Base-by-base conservation (phyloP, 2,797 vertebrate species). In the Gymnothorax reevesii region DNA sequence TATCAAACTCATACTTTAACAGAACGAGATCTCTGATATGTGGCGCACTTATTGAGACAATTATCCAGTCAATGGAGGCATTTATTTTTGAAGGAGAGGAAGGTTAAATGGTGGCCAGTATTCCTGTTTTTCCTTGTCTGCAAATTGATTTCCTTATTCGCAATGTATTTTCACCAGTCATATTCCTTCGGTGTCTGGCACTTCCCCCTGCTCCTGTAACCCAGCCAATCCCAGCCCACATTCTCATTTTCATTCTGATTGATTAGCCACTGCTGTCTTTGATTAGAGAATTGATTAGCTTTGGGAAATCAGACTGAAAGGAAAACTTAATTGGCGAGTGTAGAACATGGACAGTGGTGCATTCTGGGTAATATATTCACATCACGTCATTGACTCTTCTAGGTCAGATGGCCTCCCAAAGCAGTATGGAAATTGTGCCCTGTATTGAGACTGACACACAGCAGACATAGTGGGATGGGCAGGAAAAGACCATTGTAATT, bases 321-420 rank as follows among this genome's bases (percentile, higher is more conserved):
- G 87, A 91, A 89, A 88, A 89, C 86, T 42, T 25, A 59, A 83
- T 59, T n/a, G 80, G 80, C 57, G 27, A n/a, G 80, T 3, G 52
- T 25, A 13, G 27, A 13, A 22, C 17, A 54, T 22, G 79, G 1
- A 27, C 88, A 90, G 87, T 87, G 79, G 88, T 88, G 91, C 92
- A 91, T 92, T 92, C 92, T 94, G 92, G 91, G 89, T 92, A 88
- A 83, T 88, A 86, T 87, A 87, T 88, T 83, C 79, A 86, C 75
- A 80, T 57, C 73, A 73, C 83, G 22, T 57, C 66, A 84, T 52
- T 60, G 66, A 69, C 15, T 27, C 42, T 42, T 42, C 33, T 42
- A 42, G 33, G 33, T 42, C 33, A 42, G 33, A 42, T 42, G 33
- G 33, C 33, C 33, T 42, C 33, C 33, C 33, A 42, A 42, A 42